Evolutionary conservation across 2,888 invertebrate species (phyloP), one percentile per base, ranked within the genome.

Genomic region (Drosophila phalerata): DNA sequence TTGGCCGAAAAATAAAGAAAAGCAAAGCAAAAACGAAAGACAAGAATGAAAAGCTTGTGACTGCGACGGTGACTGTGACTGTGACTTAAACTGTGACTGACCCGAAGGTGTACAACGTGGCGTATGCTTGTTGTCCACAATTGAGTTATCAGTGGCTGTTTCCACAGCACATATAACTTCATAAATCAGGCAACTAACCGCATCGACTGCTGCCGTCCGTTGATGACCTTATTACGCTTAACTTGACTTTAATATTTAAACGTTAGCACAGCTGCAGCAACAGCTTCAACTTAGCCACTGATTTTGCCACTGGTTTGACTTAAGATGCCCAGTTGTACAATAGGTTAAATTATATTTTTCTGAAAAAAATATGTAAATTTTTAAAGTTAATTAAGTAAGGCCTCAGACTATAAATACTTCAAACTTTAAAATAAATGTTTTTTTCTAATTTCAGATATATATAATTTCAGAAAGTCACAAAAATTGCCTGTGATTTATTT

Each of bases 101-200:
- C 74, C 53, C 63, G 70, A 82, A 77, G 81, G 72, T 75, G 69
- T 77, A 60, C 74, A 81, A 79, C 71, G 56, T 77, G 88, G 64
- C 85, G 80, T 82, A 79, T 89, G 71, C 85, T 79, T 88, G 83
- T 66, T 88, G 73, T 78, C 71, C 81, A 68, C 86, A 88, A 85
- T 90, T 80, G 74, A 87, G 80, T 77, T 85, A 86, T 76, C 79
- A 73, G 45, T 53, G 40, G 5, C 5, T 38, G 13, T 5, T 45
- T 25, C 45, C 28, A 25, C 25, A 65, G 64, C 73, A 58, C 60
- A 57, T 61, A 57, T 63, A 60, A 73, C 73, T 84, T 74, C 82
- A 88, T 88, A 85, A 85, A 87, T 85, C 82, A 77, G 73, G 40
- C 67, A 67, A 69, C 82, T 73, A 86, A 84, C 84, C 89, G 60